Conservation (phyloP, 1,140 invertebrate species). For the Planococcus citri region DNA sequence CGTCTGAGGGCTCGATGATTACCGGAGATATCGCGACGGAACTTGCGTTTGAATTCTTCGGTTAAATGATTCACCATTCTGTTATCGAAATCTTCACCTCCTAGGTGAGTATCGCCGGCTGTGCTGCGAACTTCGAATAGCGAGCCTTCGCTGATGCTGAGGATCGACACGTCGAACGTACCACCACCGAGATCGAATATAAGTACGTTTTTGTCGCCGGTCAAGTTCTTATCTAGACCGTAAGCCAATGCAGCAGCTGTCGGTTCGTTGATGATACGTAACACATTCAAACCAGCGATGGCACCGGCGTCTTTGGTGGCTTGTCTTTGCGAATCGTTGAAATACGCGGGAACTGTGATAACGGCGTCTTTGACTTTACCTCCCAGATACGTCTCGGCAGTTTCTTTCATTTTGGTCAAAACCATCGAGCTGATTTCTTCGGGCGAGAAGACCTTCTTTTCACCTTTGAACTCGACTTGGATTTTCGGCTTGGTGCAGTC, state of each 20-base stretch:
- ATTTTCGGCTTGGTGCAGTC: constrained; percentile 48
- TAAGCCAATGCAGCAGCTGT: constrained; percentile 74
- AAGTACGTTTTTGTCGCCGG: constrained; percentile 59
- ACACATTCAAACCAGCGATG: constrained; percentile 62
- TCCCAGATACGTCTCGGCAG: constrained; percentile 44
- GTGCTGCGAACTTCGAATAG: constrained; percentile 67
- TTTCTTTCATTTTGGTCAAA: constrained; percentile 63
- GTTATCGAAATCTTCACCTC: constrained; percentile 58
- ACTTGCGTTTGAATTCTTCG: constrained; percentile 41
- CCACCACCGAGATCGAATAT: constrained; percentile 64
- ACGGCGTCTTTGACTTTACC: constrained; percentile 47
- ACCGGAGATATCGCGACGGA: constrained; percentile 37
- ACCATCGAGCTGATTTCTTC: constrained; percentile 78
- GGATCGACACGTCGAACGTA: constrained; percentile 74
- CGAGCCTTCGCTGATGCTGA: constrained; percentile 74
- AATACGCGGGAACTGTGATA: constrained; percentile 59
- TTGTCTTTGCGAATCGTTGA: constrained; percentile 55
- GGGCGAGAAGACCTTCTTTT: constrained; percentile 56
- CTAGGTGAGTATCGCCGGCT: constrained; percentile 61
- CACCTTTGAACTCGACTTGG: constrained; percentile 55
- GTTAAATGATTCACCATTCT: constrained; percentile 67
- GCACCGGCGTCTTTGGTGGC: constrained; percentile 61
- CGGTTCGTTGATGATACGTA: constrained; percentile 70
- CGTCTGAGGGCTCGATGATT: constrained; percentile 38
- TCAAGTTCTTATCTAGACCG: constrained; percentile 67